Evolutionary conservation across 2,797 vertebrate genomes (phyloP), one percentile per base, ranked within the genome.

Genomic region (Oreochromis mossambicus): DNA sequence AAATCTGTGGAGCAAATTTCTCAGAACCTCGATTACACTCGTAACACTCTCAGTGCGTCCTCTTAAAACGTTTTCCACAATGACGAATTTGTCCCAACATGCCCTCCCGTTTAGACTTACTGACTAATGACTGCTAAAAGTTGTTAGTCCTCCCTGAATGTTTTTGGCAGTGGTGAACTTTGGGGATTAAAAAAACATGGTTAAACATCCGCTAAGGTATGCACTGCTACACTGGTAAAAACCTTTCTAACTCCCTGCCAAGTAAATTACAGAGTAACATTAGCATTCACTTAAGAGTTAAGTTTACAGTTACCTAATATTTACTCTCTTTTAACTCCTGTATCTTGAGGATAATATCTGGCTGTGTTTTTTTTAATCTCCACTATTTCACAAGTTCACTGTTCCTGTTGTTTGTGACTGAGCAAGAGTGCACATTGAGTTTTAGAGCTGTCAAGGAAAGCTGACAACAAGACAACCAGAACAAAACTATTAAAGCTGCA

Each of bases 21-120:
- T 86, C 70, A 82, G 84, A 88, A 83, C 82, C 61, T 68, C 1
- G 4, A 85, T 87, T 86, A 79, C 88, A 81, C 41, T 85, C 2
- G 41, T 3, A 3, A 51, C 19, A 46, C 56, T 87, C 84, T 86
- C 79, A 78, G 29, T 4, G 2, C 78, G 87, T 7, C 7, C 75
- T 77, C 34, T 63, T 21, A 21, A 84, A 82, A 79, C 54, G 1
- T 21, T 82, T 83, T 85, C 21, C 66, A 73, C 29, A 21, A 41
- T 17, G 9, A 41, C 1, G 3, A 81, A 83, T 86, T 29, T 87
- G 82, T 75, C 82, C 54, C 50, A 63, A 86, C 87, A 84, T 54
- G 80, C 61, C 82, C 41, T 66, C 36, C 32, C 13, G 9, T 80
- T 76, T 80, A 17, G 2, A 79, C 63, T 29, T 46, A 52, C 36